Evolutionary conservation across 2,797 vertebrate genomes (phyloP), one percentile per base, ranked within the genome.

Genomic region (Periophthalmus magnuspinnatus): DNA sequence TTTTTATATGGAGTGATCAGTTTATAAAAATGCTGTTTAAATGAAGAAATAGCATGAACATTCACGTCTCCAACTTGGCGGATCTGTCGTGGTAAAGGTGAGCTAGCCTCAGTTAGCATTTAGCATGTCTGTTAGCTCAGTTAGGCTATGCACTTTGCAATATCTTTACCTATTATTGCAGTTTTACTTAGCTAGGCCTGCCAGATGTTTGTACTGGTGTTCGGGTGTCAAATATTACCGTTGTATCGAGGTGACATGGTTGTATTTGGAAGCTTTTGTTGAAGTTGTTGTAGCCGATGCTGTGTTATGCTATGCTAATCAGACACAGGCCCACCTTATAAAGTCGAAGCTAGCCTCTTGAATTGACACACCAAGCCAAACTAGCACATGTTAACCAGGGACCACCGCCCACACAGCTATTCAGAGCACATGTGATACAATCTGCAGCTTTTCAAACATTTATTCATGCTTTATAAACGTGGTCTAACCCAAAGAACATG

Each of bases 1-100:
- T 10, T 14, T n/a, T 16, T n/a, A 8, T 17, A 8, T 6, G 8
- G 45, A 22, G 4, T 2, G 24, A 22, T 36, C 24, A n/a, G 24
- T 65, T 47, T 22, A 8, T 6, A 32, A 64, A 34, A 56, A 13
- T 7, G n/a, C 22, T 57, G 77, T 70, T 70, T 61, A 67, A 28
- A 52, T 58, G 70, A 80, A 81, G 83, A 81, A 81, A 80, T 82
- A 86, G 84, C 87, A 45, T 14, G 41, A 45, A 45, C 1, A 67
- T 86, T 91, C 84, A 78, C 72, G 64, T 70, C 11, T 48, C 80
- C 76, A 79, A 82, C 73, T 85, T 82, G 66, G 82, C 77, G 79
- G 73, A 81, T 11, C 71, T 80, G 67, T 74, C 54, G 60, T 77
- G 81, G 78, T 41, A 28, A 67, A 45, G 78, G 74, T 48, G 71